These are phyloP conservation scores for Procambarus virginalis DNA, from an alignment of 1,140 invertebrate genomes.

Conservation along the genomic window DNA sequence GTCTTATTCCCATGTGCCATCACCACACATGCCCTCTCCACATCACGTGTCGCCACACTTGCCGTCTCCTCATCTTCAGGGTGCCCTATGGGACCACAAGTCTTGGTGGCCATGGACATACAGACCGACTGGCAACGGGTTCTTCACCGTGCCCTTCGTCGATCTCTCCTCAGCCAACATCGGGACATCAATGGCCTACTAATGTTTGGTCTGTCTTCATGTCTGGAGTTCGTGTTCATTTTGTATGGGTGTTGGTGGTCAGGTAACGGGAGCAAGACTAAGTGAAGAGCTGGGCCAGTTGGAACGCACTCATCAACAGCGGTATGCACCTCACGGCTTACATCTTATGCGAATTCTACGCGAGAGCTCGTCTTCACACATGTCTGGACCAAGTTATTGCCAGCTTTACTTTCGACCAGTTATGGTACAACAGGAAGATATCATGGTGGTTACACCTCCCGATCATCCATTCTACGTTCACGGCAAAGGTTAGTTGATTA, in stretches of 20 bases:
- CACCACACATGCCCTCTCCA: slow-evolving; percentile 58
- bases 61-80: slow-evolving; percentile 69
- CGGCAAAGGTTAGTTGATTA: slow-evolving; percentile 59
- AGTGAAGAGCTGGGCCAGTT: slow-evolving; percentile 68
- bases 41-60: slow-evolving; percentile 71
- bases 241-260: slow-evolving; percentile 68
- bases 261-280: slow-evolving; percentile 64
- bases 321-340: slow-evolving; percentile 68
- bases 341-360: slow-evolving; percentile 57
- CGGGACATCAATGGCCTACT: slow-evolving; percentile 65
- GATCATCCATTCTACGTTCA: slow-evolving; percentile 70
- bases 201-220: slow-evolving; percentile 72
- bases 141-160: slow-evolving; percentile 59
- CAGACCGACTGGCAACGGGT: slow-evolving; percentile 43
- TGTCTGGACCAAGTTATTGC: slow-evolving; percentile 44
- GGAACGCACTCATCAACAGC: slow-evolving; percentile 71
- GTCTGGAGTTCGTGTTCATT: slow-evolving; percentile 71
- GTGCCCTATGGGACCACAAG: slow-evolving; percentile 42
- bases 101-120: slow-evolving; percentile 29
- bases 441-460: slow-evolving; percentile 66
- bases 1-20: slow-evolving; percentile 59
- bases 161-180: slow-evolving; percentile 54
- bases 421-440: slow-evolving; percentile 64
- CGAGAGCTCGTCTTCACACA: slow-evolving; percentile 42
- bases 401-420: slow-evolving; percentile 67